Conservation (phyloP, 2,113 vertebrate genomes). For the Hoplias malabaricus region DNA sequence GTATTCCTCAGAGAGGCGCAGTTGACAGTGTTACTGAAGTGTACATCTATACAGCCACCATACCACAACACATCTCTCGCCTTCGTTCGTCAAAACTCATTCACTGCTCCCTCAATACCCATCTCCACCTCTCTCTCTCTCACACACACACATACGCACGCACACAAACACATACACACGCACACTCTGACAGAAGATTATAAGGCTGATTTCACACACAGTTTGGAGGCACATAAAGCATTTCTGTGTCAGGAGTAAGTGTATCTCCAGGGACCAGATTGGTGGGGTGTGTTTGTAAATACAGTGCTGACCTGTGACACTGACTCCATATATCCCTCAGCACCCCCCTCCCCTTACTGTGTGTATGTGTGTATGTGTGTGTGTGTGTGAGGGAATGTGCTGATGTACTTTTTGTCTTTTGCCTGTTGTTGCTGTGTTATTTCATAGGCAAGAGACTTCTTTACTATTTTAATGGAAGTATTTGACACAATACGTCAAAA, state of each 20-base stretch:
- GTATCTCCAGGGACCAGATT: background rate
- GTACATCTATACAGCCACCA: background rate
- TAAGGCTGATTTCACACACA: background rate
- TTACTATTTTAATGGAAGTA: no score
- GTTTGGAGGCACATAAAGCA: background rate
- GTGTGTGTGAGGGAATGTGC: no score
- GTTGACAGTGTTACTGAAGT: constrained; percentile 33
- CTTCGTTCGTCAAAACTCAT: background rate
- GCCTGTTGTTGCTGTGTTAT: no score
- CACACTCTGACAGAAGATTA: background rate
- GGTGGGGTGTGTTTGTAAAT: background rate
- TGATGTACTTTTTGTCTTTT: no score
- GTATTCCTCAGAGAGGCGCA: constrained; percentile 43
- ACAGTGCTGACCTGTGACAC: background rate
- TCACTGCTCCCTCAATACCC: background rate
- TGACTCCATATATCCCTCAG: background rate
- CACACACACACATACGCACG: background rate
- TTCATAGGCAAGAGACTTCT: no score
- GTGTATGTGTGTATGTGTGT: background rate
- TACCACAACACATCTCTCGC: background rate
- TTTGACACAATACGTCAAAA: no score
- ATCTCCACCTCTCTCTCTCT: background rate
- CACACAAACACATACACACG: background rate
- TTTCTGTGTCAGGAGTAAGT: background rate
- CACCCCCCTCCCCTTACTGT: background rate